Evolutionary conservation across 2,113 vertebrate species (phyloP).

Genomic region (Xenotilapia leptura): DNA sequence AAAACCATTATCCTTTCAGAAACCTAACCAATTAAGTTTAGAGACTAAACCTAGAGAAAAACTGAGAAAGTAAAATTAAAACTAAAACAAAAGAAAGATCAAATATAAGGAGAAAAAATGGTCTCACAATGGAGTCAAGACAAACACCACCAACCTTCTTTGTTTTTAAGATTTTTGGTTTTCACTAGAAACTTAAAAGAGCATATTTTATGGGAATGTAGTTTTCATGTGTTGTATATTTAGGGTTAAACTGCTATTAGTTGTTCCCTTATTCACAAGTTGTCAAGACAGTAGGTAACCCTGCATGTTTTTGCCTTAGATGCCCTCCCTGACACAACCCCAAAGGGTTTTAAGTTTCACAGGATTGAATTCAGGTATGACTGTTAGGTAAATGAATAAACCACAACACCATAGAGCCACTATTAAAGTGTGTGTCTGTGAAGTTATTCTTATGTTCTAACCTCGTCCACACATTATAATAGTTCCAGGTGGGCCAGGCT

Average conservation of each 20-base stretch:
- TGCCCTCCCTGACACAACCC: not conserved
- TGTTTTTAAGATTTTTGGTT: not conserved
- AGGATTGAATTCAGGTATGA: not conserved
- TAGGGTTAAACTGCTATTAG: not conserved
- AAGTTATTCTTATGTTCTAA: not conserved
- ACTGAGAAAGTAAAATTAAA: not conserved
- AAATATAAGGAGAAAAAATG: not conserved
- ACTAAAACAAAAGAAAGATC: not conserved
- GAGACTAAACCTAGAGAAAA: not conserved
- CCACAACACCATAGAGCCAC: not conserved
- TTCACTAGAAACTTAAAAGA: not conserved
- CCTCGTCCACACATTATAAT: not conserved
- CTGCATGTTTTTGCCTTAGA: not conserved
- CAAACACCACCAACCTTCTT: not conserved
- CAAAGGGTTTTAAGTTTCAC: not conserved
- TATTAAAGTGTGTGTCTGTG: not conserved
- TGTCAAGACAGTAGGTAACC: not conserved
- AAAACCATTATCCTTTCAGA: not conserved
- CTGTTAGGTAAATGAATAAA: not conserved
- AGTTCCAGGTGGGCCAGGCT: not conserved
- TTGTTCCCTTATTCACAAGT: not conserved
- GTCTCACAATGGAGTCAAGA: not conserved
- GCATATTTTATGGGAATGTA: not conserved
- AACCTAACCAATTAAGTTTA: not conserved
- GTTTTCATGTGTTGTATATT: not conserved